phyloP scores from a whole-genome alignment of 1,140 invertebrate species.

The Cepaea nemoralis region DNA sequence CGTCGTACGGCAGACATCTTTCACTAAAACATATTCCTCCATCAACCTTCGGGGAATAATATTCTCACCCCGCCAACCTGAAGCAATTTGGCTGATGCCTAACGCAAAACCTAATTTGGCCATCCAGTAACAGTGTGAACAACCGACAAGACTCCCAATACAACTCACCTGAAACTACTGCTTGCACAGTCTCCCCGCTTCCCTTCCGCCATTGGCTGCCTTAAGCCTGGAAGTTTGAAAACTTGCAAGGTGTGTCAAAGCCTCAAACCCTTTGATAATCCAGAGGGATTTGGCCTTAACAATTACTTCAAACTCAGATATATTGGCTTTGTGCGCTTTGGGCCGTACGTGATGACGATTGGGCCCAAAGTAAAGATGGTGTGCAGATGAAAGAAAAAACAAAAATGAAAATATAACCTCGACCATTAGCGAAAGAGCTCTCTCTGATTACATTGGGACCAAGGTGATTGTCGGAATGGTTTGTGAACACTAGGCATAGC shows the following conservation, averaged over 20 bases:
- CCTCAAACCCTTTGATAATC: neutral
- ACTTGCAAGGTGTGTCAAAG: neutral
- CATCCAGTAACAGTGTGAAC: neutral
- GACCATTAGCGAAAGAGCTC: too few relatives aligned
- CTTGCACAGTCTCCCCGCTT: neutral
- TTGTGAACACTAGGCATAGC: too few relatives aligned
- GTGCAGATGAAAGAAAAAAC: neutral
- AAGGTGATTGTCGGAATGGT: too few relatives aligned
- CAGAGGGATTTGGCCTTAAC: neutral
- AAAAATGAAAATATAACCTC: neutral
- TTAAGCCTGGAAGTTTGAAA: neutral
- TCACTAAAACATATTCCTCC: too few relatives aligned
- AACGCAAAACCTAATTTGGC: too few relatives aligned
- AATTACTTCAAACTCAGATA: neutral
- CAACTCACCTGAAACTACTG: neutral
- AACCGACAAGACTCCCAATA: too few relatives aligned
- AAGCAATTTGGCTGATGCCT: too few relatives aligned
- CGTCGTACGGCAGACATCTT: too few relatives aligned
- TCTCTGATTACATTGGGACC: too few relatives aligned
- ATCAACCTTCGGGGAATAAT: too few relatives aligned
- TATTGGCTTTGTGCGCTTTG: neutral
- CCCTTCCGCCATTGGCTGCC: slow-evolving; percentile 4
- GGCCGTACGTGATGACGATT: neutral
- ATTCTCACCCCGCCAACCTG: too few relatives aligned
- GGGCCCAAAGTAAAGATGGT: neutral